Conservation (phyloP, 2,888 invertebrate genomes). For the Steinernema carpocapsae region DNA sequence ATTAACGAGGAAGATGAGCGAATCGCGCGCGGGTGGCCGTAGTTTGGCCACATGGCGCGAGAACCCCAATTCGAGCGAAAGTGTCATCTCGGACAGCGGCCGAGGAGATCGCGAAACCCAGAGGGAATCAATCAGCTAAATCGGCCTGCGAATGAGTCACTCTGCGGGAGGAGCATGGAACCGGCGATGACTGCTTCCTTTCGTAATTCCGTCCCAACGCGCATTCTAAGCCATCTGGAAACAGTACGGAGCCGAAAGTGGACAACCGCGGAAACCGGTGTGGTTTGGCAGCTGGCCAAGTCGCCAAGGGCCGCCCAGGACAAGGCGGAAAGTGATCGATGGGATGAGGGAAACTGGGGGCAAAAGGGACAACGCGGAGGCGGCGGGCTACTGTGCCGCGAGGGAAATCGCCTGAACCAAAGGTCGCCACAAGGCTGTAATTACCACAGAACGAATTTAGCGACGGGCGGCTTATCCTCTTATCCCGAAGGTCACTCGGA, state of each 20-base stretch:
- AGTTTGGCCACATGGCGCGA: conserved; percentile 31
- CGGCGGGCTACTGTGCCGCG: conserved; percentile 8
- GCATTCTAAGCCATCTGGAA: neutral
- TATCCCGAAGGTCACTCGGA: conserved; percentile 26
- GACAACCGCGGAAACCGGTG: neutral
- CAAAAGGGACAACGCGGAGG: neutral
- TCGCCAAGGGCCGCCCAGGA: conserved; percentile 18
- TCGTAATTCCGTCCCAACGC: neutral
- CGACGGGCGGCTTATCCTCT: conserved; percentile 28
- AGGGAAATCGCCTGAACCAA: conserved; percentile 5
- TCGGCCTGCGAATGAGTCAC: no score
- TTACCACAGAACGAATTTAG: conserved; percentile 16
- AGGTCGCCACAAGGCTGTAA: conserved; percentile 29
- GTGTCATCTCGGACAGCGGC: conserved; percentile 5
- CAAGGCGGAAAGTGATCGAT: conserved; percentile 31
- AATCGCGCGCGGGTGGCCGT: conserved; percentile 18
- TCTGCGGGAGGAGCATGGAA: no score
- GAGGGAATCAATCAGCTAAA: neutral
- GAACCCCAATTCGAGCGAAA: neutral
- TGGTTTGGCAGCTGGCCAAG: conserved; percentile 25
- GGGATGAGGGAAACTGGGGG: neutral
- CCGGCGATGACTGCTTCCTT: no score
- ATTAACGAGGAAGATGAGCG: conserved; percentile 13
- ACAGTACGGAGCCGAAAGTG: conserved; percentile 10
- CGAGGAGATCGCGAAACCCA: neutral